phyloP scores from a whole-genome alignment of 1,140 invertebrate species.

The Triops longicaudatus region DNA sequence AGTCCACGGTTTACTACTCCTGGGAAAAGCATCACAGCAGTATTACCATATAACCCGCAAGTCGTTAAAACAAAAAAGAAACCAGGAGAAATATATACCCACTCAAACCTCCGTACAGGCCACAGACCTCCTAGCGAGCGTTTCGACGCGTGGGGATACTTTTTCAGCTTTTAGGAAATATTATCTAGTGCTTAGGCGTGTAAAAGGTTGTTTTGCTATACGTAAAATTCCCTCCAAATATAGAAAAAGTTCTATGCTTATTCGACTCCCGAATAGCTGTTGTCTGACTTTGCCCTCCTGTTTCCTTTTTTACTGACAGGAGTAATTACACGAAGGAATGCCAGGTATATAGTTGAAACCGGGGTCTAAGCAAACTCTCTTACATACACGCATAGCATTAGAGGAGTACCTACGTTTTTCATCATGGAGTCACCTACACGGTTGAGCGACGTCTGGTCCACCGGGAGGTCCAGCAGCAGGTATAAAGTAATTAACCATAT shows the following conservation, averaged over 20 bases:
- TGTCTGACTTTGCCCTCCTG: background rate
- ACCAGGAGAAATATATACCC: background rate
- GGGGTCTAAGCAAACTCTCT: background rate
- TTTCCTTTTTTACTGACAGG: background rate
- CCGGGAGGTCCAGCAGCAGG: slow-evolving; percentile 23
- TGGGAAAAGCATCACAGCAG: background rate
- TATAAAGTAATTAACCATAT: slow-evolving; percentile 17
- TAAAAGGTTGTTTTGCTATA: slow-evolving; percentile 4
- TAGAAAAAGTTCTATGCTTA: background rate
- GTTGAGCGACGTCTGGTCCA: slow-evolving; percentile 21
- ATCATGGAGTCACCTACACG: slow-evolving; percentile 23
- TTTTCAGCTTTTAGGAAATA: background rate
- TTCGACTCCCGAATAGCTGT: background rate
- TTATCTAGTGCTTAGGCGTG: background rate
- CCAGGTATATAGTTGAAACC: background rate
- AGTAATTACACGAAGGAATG: background rate
- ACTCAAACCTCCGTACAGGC: background rate
- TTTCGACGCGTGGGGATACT: background rate
- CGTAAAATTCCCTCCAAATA: background rate
- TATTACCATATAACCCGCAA: slow-evolving; percentile 1
- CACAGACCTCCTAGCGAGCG: background rate
- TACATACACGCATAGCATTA: background rate
- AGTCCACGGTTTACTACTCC: background rate
- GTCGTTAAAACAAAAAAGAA: background rate
- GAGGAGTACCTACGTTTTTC: background rate